These are phyloP conservation scores for Zaprionus inermis DNA, from an alignment of 1,140 invertebrate genomes.

Conservation along the genomic window DNA sequence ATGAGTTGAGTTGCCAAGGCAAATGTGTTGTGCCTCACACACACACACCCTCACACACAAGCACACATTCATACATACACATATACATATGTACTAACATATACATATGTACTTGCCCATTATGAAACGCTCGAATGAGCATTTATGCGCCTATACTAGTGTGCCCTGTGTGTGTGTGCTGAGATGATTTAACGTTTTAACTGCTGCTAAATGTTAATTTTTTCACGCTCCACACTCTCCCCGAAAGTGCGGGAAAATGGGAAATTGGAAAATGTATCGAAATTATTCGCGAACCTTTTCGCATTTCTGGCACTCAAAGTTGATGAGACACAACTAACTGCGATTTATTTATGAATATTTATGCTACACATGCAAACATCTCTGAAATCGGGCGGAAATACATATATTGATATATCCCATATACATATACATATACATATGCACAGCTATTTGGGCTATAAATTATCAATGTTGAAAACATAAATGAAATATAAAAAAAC, in stretches of 20 bases:
- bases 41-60: too few species aligned
- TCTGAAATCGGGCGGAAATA: slow-evolving; percentile 2
- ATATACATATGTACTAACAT: not conserved
- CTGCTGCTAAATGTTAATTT: slow-evolving; percentile 41
- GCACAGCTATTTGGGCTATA: slow-evolving; percentile 15
- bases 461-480: slow-evolving; percentile 22
- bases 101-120: slow-evolving; percentile 47
- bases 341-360: slow-evolving; percentile 4
- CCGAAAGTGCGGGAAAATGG: not conserved
- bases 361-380: too few species aligned
- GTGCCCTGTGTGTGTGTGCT: slow-evolving; percentile 20
- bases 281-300: slow-evolving; percentile 9
- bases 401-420: not conserved
- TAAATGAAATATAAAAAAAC: slow-evolving; percentile 43
- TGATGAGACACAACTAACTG: not conserved
- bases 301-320: not conserved
- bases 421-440: not conserved
- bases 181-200: slow-evolving; percentile 51
- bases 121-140: slow-evolving; percentile 79
- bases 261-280: slow-evolving; percentile 15
- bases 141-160: slow-evolving; percentile 50
- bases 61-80: not conserved
- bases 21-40: slow-evolving; percentile 63
- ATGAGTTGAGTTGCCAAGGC: slow-evolving; percentile 67
- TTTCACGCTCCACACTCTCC: not conserved